Conservation (phyloP, 1,140 invertebrate species). For the Portunus trituberculatus region DNA sequence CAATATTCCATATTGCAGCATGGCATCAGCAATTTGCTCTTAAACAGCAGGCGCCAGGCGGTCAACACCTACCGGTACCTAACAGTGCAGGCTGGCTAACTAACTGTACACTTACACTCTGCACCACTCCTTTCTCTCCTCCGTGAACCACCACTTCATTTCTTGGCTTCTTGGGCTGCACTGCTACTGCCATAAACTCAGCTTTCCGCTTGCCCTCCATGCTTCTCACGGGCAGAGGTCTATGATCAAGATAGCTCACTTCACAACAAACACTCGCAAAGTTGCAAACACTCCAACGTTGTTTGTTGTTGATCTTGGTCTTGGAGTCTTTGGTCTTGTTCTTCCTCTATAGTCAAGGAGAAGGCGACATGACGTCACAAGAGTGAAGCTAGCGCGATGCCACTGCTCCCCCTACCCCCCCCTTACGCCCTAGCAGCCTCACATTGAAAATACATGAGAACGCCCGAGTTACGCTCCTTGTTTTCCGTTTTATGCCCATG, state of each 20-base stretch:
- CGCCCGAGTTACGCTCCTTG: too few species aligned
- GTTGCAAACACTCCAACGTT: background rate
- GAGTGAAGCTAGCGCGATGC: too few species aligned
- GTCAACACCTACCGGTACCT: too few species aligned
- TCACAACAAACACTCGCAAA: background rate
- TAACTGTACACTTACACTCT: conserved; percentile 77
- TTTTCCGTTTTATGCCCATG: too few species aligned
- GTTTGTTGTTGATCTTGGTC: background rate
- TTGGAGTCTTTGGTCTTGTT: background rate
- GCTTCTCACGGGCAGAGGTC: background rate
- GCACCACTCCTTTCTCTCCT: conserved; percentile 76
- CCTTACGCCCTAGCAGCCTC: too few species aligned
- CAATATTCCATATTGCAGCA: too few species aligned
- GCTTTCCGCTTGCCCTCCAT: conserved; percentile 82
- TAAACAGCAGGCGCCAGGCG: too few species aligned
- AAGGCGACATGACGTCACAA: too few species aligned
- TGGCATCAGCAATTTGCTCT: too few species aligned
- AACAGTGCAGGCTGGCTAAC: background rate
- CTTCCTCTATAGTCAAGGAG: background rate
- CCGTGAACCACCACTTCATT: conserved; percentile 84
- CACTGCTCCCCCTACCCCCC: too few species aligned
- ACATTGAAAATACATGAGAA: too few species aligned
- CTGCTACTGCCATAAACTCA: conserved; percentile 85
- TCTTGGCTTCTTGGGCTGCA: conserved; percentile 86
- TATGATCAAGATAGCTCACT: background rate